phyloP scores from a whole-genome alignment of 1,140 invertebrate species.

The Antheraea pernyi region DNA sequence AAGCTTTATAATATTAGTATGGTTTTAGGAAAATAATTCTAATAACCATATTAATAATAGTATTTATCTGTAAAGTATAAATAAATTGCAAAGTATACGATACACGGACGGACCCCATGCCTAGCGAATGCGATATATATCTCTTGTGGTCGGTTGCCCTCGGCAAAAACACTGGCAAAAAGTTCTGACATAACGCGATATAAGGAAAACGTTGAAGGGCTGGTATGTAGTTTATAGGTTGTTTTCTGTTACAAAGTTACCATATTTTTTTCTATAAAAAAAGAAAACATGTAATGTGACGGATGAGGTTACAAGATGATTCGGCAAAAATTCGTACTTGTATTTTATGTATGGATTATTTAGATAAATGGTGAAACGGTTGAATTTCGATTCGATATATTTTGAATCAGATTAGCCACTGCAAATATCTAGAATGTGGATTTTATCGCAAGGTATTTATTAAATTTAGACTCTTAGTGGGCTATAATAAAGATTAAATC shows the following conservation, averaged over 20 bases:
- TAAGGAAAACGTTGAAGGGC: slow-evolving; percentile 21
- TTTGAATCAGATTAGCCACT: too few species aligned
- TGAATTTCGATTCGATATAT: neutral
- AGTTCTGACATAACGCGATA: slow-evolving; percentile 26
- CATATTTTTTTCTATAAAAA: slow-evolving; percentile 17
- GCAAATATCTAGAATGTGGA: too few species aligned
- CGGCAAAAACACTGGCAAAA: slow-evolving; percentile 31
- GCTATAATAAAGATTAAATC: too few species aligned
- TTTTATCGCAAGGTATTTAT: too few species aligned
- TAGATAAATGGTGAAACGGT: neutral
- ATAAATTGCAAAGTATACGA: neutral
- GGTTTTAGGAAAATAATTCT: too few species aligned
- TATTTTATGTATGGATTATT: neutral
- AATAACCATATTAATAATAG: too few species aligned
- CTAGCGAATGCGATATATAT: slow-evolving; percentile 21
- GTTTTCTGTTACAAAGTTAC: slow-evolving; percentile 21
- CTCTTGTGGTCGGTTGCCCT: slow-evolving; percentile 25
- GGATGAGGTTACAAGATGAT: neutral
- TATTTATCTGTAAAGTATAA: too few species aligned
- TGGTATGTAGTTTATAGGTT: slow-evolving; percentile 23
- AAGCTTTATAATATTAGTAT: too few species aligned
- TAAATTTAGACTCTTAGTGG: too few species aligned
- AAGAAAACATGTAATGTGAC: slow-evolving; percentile 9
- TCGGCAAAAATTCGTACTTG: neutral
- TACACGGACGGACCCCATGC: neutral